phyloP scores from a whole-genome alignment of 2,797 vertebrate species.

The Gymnodraco acuticeps region DNA sequence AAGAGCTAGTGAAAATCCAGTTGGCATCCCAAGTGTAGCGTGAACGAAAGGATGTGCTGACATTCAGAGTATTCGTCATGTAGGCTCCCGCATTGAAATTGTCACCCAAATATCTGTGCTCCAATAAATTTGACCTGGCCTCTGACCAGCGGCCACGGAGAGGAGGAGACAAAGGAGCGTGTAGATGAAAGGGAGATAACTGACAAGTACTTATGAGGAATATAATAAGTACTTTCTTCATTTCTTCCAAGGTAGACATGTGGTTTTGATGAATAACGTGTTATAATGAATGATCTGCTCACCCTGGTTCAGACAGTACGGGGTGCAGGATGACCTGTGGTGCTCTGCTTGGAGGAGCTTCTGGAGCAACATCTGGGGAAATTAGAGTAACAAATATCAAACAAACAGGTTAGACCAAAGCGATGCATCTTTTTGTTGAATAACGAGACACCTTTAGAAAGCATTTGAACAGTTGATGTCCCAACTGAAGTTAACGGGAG shows the following conservation, averaged over 20 bases:
- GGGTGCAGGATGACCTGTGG: conserved; percentile 98
- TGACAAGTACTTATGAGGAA: conserved; percentile 8
- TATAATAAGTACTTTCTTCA: conserved; percentile 17
- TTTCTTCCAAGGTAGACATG: conserved; percentile 12
- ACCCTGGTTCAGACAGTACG: conserved; percentile 94
- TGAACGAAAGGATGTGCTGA: conserved; percentile 79
- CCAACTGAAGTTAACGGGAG: too few relatives aligned
- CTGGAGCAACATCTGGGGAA: conserved; percentile 93
- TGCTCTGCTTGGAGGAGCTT: conserved; percentile 90
- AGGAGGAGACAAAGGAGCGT: conserved; percentile 4
- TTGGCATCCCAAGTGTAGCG: conserved; percentile 82
- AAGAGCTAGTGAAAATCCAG: conserved; percentile 66
- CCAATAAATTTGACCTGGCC: conserved; percentile 76
- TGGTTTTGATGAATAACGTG: conserved; percentile 3
- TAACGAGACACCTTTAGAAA: too few relatives aligned
- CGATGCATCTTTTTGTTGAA: too few relatives aligned
- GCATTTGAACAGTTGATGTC: too few relatives aligned
- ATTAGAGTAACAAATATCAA: conserved; percentile 27
- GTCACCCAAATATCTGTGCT: conserved; percentile 81
- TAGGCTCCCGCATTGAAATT: conserved; percentile 68
- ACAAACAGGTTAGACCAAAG: conserved; percentile 11
- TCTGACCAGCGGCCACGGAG: conserved; percentile 55
- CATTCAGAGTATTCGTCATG: conserved; percentile 68
- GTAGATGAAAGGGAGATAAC: conserved; percentile 24
- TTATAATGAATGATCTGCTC: conserved; percentile 72